These are phyloP conservation scores for Campopleginae sp. DNA, from an alignment of 2,888 invertebrate species.

Conservation along the genomic window DNA sequence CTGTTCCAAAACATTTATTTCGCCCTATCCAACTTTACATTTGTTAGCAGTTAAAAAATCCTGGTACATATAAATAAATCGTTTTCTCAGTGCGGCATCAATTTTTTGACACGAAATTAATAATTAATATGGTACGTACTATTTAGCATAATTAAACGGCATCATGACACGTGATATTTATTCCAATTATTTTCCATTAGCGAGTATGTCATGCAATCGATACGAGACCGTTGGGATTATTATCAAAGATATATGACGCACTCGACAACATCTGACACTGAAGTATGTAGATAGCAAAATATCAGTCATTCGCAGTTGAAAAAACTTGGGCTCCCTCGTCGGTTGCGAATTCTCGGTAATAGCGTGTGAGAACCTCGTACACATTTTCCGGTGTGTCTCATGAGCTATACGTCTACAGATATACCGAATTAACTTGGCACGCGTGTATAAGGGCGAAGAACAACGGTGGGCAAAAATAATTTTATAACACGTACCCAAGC, in stretches of 20 bases:
- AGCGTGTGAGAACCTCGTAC: slow-evolving; percentile 63
- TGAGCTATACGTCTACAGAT: slow-evolving; percentile 21
- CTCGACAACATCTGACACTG: slow-evolving; percentile 27
- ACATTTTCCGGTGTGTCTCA: slow-evolving; percentile 68
- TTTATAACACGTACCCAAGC: slow-evolving; percentile 44
- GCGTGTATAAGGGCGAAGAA: slow-evolving; percentile 29
- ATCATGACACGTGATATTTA: not conserved
- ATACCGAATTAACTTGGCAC: slow-evolving; percentile 1
- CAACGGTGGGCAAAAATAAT: slow-evolving; percentile 24
- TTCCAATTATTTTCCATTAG: not conserved
- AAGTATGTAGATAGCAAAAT: slow-evolving; percentile 62
- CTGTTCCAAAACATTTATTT: too few species aligned
- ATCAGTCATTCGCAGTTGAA: slow-evolving; percentile 21
- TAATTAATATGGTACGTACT: not conserved
- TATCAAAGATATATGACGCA: slow-evolving; percentile 27
- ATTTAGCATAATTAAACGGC: not conserved
- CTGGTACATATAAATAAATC: too few species aligned
- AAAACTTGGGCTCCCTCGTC: slow-evolving; percentile 39
- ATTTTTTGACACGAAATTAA: not conserved
- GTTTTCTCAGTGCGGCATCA: too few species aligned
- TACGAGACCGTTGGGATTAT: not conserved
- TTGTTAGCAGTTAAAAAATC: too few species aligned
- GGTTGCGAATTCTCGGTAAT: slow-evolving; percentile 67
- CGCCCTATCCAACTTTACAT: too few species aligned
- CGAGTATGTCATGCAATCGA: not conserved